Conservation (phyloP, 2,797 vertebrate genomes). For the Labeo calbasu region DNA sequence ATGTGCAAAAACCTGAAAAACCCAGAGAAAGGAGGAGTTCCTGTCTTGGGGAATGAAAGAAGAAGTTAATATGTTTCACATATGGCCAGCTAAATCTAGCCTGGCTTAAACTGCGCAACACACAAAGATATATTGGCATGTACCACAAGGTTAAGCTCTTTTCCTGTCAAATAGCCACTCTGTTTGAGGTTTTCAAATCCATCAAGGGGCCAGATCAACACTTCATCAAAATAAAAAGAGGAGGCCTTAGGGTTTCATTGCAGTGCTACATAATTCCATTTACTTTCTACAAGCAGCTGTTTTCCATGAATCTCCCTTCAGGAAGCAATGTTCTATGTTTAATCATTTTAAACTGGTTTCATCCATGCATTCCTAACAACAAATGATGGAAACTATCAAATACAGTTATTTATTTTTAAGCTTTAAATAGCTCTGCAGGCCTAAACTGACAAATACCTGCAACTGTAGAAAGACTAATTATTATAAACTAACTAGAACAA, state of each 20-base stretch:
- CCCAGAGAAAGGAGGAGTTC: constrained; percentile 30
- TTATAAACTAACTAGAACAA: not conserved
- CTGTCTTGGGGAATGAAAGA: constrained; percentile 36
- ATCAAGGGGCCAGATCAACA: constrained; percentile 36
- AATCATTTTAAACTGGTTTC: constrained; percentile 33
- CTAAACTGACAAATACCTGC: not conserved
- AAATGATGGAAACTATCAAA: constrained; percentile 25
- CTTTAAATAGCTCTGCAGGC: not conserved
- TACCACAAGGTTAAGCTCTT: constrained; percentile 29
- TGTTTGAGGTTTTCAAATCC: constrained; percentile 14
- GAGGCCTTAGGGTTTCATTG: not conserved
- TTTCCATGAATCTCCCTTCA: constrained; percentile 26
- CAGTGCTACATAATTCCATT: constrained; percentile 25
- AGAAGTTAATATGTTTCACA: constrained; percentile 49
- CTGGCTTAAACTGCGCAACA: not conserved
- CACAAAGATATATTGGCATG: constrained; percentile 16
- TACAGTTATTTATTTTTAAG: not conserved
- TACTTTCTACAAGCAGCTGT: constrained; percentile 26
- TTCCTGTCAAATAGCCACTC: constrained; percentile 29
- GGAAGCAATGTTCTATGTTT: constrained; percentile 23
- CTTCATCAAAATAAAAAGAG: constrained; percentile 36
- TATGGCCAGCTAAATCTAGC: constrained; percentile 20
- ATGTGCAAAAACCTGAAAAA: not conserved
- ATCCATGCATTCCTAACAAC: constrained; percentile 4
- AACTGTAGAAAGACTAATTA: not conserved